Conservation (phyloP, 2,113 vertebrate species). For the Myrmecophaga tridactyla region DNA sequence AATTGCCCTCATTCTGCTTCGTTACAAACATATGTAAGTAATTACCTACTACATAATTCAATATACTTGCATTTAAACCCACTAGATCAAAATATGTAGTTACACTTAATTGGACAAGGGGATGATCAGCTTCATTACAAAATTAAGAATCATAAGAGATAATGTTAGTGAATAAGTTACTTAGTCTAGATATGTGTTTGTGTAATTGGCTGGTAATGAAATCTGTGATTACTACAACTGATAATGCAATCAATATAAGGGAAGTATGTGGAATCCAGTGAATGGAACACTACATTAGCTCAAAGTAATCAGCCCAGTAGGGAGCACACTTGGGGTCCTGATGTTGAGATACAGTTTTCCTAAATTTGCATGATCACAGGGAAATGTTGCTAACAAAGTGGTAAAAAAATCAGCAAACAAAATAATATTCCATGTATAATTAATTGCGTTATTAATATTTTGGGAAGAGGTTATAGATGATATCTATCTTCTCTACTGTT, state of each 20-base stretch:
- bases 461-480: neutral
- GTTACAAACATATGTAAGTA: conserved; percentile 53
- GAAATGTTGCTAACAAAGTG: conserved; percentile 52
- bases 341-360: conserved; percentile 56
- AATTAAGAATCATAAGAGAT: conserved; percentile 61
- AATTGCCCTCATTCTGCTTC: conserved; percentile 36
- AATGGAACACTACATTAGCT: conserved; percentile 36
- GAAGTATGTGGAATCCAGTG: conserved; percentile 49
- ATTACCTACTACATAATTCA: conserved; percentile 62
- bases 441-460: neutral
- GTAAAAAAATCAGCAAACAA: neutral
- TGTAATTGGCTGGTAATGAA: conserved; percentile 73
- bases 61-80: conserved; percentile 40
- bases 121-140: conserved; percentile 55
- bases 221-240: conserved; percentile 77
- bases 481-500: neutral
- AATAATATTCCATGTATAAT: neutral
- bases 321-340: conserved; percentile 53
- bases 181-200: conserved; percentile 56
- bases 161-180: conserved; percentile 69
- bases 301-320: conserved; percentile 57
- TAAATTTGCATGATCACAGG: conserved; percentile 26
- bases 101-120: conserved; percentile 56
- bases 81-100: conserved; percentile 56
- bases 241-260: conserved; percentile 73